Evolutionary conservation across 2,888 invertebrate species (phyloP).

Genomic region (Agrilus biguttatus): DNA sequence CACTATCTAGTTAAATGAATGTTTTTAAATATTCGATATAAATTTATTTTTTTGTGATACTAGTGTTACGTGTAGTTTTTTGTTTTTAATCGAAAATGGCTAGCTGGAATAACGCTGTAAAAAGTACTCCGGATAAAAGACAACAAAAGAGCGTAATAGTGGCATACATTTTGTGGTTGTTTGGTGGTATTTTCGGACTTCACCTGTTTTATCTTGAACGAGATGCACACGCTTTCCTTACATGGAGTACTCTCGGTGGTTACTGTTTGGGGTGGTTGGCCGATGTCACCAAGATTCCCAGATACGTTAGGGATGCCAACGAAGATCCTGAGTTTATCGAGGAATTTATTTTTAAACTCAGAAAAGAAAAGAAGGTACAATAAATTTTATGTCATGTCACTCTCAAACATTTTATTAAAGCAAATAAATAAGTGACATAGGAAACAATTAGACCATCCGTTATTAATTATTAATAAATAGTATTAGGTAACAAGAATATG

Average conservation of each 20-base stretch:
- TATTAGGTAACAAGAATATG: no score
- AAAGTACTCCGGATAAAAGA: neutral
- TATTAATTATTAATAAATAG: no score
- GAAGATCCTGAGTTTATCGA: slow-evolving; percentile 53
- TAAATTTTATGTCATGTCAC: no score
- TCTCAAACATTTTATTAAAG: neutral
- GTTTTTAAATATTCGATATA: no score
- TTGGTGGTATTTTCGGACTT: slow-evolving; percentile 76
- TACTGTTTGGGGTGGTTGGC: slow-evolving; percentile 78
- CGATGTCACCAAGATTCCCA: slow-evolving; percentile 71
- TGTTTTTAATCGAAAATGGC: slow-evolving; percentile 1
- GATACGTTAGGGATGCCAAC: slow-evolving; percentile 73
- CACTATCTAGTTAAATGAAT: no score
- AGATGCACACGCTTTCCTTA: slow-evolving; percentile 80
- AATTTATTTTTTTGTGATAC: no score
- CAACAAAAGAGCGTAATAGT: slow-evolving; percentile 43
- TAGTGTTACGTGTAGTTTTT: neutral
- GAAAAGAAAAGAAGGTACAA: slow-evolving; percentile 47
- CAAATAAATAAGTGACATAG: no score
- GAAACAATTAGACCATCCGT: no score
- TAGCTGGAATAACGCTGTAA: neutral
- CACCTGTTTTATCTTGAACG: slow-evolving; percentile 85
- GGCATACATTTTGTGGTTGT: slow-evolving; percentile 75
- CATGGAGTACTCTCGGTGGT: slow-evolving; percentile 78
- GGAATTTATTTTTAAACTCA: slow-evolving; percentile 46